These are phyloP conservation scores for Empidonax alnorum DNA, from an alignment of 2,113 vertebrate genomes.

Conservation along the genomic window DNA sequence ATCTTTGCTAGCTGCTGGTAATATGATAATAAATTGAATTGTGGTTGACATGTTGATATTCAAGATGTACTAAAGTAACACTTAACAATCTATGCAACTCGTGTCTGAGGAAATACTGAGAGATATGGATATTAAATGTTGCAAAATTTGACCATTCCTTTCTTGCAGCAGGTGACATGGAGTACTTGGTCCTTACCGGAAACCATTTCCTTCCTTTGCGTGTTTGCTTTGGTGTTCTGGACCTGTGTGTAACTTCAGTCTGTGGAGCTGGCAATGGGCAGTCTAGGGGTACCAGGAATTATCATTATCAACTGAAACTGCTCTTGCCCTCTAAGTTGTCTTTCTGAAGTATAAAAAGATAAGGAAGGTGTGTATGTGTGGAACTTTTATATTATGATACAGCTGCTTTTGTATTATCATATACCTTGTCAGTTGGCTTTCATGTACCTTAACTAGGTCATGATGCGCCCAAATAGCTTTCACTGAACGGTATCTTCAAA, in stretches of 20 bases:
- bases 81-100: not conserved
- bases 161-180: not conserved
- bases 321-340: not conserved
- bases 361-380: not conserved
- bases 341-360: not conserved
- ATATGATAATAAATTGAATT: not conserved
- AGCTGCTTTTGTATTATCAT: not conserved
- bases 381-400: not conserved
- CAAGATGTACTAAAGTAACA: not conserved
- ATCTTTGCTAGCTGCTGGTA: not conserved
- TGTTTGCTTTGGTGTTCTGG: not conserved
- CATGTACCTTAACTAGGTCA: not conserved
- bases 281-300: not conserved
- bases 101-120: not conserved
- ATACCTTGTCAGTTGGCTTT: not conserved
- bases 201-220: not conserved
- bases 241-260: not conserved
- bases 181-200: not conserved
- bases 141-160: not conserved
- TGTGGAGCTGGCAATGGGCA: not conserved
- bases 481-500: not conserved
- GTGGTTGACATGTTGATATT: not conserved
- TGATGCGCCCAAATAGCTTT: not conserved
- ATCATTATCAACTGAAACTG: not conserved
- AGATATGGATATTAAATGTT: not conserved